Conservation (phyloP, 1,140 invertebrate species). For the Campodea augens region DNA sequence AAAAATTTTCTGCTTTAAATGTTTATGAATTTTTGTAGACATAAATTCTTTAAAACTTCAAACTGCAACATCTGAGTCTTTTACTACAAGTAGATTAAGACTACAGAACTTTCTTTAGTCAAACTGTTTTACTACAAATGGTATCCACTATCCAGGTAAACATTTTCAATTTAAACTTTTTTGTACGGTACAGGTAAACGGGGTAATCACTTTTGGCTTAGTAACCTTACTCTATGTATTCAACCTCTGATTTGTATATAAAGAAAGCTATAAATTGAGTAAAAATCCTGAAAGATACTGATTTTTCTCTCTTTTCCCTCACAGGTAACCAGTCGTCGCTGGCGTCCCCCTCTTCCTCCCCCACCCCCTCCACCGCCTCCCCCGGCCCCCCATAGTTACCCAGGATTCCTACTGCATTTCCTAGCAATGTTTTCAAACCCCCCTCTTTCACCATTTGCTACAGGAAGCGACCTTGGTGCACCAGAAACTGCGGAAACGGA, state of each 20-base stretch:
- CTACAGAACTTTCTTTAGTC: too few relatives aligned
- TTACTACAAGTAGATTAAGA: too few relatives aligned
- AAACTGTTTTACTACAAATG: too few relatives aligned
- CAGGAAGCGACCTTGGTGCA: slow-evolving; percentile 23
- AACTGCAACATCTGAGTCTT: too few relatives aligned
- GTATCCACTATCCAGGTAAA: slow-evolving; percentile 3
- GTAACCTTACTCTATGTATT: background rate
- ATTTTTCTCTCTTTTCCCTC: slow-evolving; percentile 5
- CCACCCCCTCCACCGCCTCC: slow-evolving; percentile 18
- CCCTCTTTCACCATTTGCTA: slow-evolving; percentile 52
- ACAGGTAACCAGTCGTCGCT: slow-evolving; percentile 9
- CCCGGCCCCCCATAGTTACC: slow-evolving; percentile 22
- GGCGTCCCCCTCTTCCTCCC: slow-evolving; percentile 19
- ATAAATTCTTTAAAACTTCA: too few relatives aligned
- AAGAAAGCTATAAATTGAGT: slow-evolving; percentile 14
- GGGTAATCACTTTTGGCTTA: background rate
- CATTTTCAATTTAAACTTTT: background rate
- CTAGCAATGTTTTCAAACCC: slow-evolving; percentile 70
- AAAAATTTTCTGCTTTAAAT: too few relatives aligned
- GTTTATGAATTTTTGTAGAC: too few relatives aligned
- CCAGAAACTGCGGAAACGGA: slow-evolving; percentile 66
- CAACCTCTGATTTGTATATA: slow-evolving; percentile 5
- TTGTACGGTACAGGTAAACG: background rate
- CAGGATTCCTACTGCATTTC: slow-evolving; percentile 57
- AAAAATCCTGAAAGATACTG: slow-evolving; percentile 7